Evolutionary conservation across 2,797 vertebrate genomes (phyloP).

Genomic region (Cryptoprocta ferox): DNA sequence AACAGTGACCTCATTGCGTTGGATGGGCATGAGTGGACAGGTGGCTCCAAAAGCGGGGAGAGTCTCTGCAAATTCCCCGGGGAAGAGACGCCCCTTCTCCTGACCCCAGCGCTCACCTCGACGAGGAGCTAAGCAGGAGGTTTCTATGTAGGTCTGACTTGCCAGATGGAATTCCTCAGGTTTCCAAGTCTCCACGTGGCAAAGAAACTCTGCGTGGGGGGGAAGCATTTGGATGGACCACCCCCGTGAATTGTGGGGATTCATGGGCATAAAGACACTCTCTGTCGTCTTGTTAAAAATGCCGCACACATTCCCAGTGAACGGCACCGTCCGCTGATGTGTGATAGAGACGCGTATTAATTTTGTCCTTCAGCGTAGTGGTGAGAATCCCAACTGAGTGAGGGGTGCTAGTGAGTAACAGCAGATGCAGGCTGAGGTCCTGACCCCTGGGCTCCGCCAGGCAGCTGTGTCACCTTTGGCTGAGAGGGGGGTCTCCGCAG

Average conservation of each 20-base stretch:
- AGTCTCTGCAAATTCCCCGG: not conserved
- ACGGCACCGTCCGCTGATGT: rapidly evolving
- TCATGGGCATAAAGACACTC: rapidly evolving
- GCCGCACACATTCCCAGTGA: rapidly evolving
- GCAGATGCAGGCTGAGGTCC: rapidly evolving
- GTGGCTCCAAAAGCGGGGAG: rapidly evolving
- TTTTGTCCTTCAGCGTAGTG: not conserved
- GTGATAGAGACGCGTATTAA: rapidly evolving
- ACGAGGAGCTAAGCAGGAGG: not conserved
- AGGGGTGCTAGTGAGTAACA: rapidly evolving
- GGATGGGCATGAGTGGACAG: too few species aligned
- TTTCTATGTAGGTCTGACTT: not conserved
- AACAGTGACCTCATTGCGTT: rapidly evolving
- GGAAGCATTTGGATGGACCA: rapidly evolving
- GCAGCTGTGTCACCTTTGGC: not conserved
- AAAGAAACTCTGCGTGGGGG: rapidly evolving
- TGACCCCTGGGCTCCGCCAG: rapidly evolving
- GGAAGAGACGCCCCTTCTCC: not conserved
- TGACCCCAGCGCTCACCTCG: rapidly evolving
- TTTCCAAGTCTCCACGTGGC: not conserved
- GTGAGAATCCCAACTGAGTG: rapidly evolving
- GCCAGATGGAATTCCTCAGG: not conserved
- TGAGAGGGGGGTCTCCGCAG: too few species aligned
- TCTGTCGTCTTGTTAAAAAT: not conserved
- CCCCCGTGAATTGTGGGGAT: not conserved